Evolutionary conservation across 2,113 vertebrate species (phyloP), one percentile per base, ranked within the genome.

Genomic region (Himantopus leucocephalus): DNA sequence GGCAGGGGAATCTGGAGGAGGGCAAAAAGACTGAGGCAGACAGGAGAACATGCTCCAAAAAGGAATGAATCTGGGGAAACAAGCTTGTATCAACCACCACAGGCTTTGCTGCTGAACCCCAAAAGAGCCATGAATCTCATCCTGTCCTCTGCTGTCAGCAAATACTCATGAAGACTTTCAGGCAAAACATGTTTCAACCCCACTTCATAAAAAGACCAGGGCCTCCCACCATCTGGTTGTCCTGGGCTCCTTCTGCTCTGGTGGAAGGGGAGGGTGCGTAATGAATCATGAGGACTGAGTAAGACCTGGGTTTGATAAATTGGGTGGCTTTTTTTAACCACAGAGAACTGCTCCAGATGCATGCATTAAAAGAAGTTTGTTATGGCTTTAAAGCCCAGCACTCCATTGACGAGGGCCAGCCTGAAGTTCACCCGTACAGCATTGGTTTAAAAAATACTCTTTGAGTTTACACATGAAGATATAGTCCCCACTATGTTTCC

Each of bases 201-300:
- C n/a, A 26, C 17, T 63, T 58, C 15, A 17, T 55, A 58, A 86
- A 5, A 7, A 43, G n/a, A 32, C 6, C 9, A 37, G 48, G 8
- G 14, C 14, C 21, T 72, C 23, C 37, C 62, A 82, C 20, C 48
- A 37, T 3, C 23, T 2, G 3, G 14, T 86, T 12, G 27, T 48
- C 27, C 5, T 1, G 0, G 20, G 6, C 5, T 91, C 30, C 29
- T 8, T 72, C 47, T 75, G 9, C 30, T 29, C 34, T 0, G 0
- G 8, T 35, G 55, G 63, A 83, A 79, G 14, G 2, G 22, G 15
- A 55, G 7, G 6, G 9, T 18, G 6, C 41, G 8, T 47, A 62
- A 77, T 76, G 63, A 58, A 41, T 89, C 48, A 45, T 37, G 9
- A 71, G 15, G 34, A 52, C 29, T 80, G 27, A 58, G 72, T 55